Evolutionary conservation across 2,888 invertebrate species (phyloP), one percentile per base, ranked within the genome.

Genomic region (Cistogaster globosa): DNA sequence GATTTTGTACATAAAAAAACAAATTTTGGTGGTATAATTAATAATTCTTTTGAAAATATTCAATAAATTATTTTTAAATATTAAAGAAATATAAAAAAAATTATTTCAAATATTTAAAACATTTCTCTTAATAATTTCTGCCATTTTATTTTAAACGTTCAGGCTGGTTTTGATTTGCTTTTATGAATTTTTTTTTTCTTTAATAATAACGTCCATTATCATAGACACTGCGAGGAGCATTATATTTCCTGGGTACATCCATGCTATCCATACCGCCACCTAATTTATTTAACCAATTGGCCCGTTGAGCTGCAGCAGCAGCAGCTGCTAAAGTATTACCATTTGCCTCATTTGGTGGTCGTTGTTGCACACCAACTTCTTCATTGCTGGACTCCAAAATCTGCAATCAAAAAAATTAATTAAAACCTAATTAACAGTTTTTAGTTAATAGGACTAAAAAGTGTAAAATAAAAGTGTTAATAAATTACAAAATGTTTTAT

Each of bases 371-470:
- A 32, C 57, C 76, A 32, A 0, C 71, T 77, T 92, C 91, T 87
- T 92, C 92, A 88, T 90, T 92, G 89, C 92, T 92, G 48, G 92
- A 92, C 87, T 92, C 92, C 87, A 92, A 90, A 87, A 92, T 92
- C 92, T 92, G 89, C 42, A 87, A 53, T 67, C 12, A 74, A 51
- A 74, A 18, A 72, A 81, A 22, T n/a, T 16, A 7, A 63, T 51
- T 60, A 42, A 42, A 42, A 42, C 42, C 11, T 71, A 67, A 36
- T 76, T 67, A 57, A 57, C 63, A 60, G 4, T 42, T 63, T 36
- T 51, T 12, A 42, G 62, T 26, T 32, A 48, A 45, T 26, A 48
- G 58, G n/a, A 22, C 14, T 26, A 14, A 5, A n/a, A n/a, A 22
- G 14, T 1, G 6, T 55, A 7, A 12, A 26, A 53, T 38, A 42